These are phyloP conservation scores for Cheilosia grossa DNA, from an alignment of 2,888 invertebrate species.

Conservation along the genomic window DNA sequence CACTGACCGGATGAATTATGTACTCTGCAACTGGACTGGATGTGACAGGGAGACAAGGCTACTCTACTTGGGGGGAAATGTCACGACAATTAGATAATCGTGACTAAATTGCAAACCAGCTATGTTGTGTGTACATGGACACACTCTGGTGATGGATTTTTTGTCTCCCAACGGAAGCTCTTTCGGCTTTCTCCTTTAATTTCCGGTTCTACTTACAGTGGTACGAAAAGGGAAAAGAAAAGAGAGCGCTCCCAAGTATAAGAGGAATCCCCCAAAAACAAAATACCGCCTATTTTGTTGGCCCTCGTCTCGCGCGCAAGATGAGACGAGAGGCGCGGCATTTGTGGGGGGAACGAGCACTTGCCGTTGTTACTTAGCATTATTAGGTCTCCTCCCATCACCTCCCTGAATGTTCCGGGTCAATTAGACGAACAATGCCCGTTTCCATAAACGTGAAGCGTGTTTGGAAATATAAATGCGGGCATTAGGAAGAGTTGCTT, in stretches of 20 bases:
- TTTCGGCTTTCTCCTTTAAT: conserved; percentile 64
- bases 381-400: conserved; percentile 53
- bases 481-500: conserved; percentile 61
- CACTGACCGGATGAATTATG: conserved; percentile 44
- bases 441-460: conserved; percentile 68
- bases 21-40: conserved; percentile 25
- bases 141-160: conserved; percentile 30
- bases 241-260: not conserved
- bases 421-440: conserved; percentile 69
- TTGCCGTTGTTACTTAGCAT: conserved; percentile 63
- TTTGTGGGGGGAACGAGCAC: conserved; percentile 50
- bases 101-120: conserved; percentile 52
- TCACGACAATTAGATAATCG: conserved; percentile 68
- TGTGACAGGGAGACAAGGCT: conserved; percentile 44
- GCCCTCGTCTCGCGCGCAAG: not conserved
- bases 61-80: conserved; percentile 51
- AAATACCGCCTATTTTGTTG: not conserved
- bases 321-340: conserved; percentile 34
- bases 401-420: conserved; percentile 50
- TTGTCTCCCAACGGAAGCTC: conserved; percentile 44
- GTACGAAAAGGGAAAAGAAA: conserved; percentile 47
- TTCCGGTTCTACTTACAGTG: conserved; percentile 52
- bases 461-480: conserved; percentile 70
- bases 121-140: not conserved
- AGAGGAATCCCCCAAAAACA: not conserved